Conservation (phyloP, 2,797 vertebrate species). For the Notolepis coatsorum region DNA sequence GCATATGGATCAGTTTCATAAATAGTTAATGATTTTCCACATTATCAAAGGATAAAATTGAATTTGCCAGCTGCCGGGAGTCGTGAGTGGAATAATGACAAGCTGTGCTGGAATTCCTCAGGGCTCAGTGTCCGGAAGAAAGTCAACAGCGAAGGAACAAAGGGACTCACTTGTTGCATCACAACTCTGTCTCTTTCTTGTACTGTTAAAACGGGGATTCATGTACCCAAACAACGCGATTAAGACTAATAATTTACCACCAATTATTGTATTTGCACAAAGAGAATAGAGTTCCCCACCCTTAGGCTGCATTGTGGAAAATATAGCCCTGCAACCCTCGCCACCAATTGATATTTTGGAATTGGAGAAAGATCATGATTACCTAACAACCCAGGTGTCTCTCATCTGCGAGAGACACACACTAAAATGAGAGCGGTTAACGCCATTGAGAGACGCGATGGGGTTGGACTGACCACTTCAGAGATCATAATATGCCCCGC, state of each 20-base stretch:
- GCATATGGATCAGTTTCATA: constrained; percentile 66
- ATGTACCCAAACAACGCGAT: constrained; percentile 22
- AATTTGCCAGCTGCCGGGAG: constrained; percentile 71
- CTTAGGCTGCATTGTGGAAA: constrained; percentile 22
- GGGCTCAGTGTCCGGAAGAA: constrained; percentile 52
- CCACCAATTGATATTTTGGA: constrained; percentile 20
- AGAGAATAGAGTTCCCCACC: background rate
- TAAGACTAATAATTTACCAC: constrained; percentile 6
- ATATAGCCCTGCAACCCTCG: background rate
- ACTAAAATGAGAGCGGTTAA: constrained; percentile 52
- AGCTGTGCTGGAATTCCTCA: constrained; percentile 67
- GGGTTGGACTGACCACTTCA: no score
- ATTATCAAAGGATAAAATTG: constrained; percentile 76
- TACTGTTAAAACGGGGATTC: constrained; percentile 15
- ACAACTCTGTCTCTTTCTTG: constrained; percentile 14
- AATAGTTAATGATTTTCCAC: constrained; percentile 76
- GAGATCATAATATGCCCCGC: constrained; percentile 14
- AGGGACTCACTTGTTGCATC: constrained; percentile 28
- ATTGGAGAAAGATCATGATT: constrained; percentile 1
- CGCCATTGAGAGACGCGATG: constrained; percentile 25
- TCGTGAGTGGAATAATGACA: constrained; percentile 72
- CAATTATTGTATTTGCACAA: constrained; percentile 11
- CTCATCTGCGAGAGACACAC: constrained; percentile 50
- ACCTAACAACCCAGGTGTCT: constrained; percentile 34
- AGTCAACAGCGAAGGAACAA: constrained; percentile 62